A percentile compares a stretch with the other conserved stretches of the same genome.
phyloP scores from a whole-genome alignment of 1,140 invertebrate genomes.

The Leptinotarsa undecemlineata region DNA sequence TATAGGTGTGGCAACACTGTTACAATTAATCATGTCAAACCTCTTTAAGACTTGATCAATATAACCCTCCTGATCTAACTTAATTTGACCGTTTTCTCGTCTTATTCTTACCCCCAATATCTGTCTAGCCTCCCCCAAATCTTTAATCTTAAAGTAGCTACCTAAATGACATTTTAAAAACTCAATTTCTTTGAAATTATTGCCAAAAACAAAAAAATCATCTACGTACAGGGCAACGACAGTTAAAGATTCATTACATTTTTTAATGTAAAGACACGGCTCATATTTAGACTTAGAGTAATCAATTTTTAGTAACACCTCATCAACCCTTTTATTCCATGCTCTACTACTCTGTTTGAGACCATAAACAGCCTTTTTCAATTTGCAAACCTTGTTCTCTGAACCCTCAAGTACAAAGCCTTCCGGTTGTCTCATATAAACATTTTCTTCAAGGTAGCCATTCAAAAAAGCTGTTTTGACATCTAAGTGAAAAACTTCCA shows the following conservation, averaged over 20 bases:
- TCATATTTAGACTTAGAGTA: slow-evolving; percentile 48
- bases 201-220: slow-evolving; percentile 51
- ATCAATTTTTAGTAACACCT: slow-evolving; percentile 43
- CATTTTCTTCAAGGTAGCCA: slow-evolving; percentile 28
- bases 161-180: neutral
- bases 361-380: slow-evolving; percentile 52
- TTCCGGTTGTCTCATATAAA: slow-evolving; percentile 43
- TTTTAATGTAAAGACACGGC: slow-evolving; percentile 37
- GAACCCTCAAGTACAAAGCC: slow-evolving; percentile 21
- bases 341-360: slow-evolving; percentile 35
- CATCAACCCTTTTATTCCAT: slow-evolving; percentile 42
- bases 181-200: slow-evolving; percentile 36
- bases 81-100: slow-evolving; percentile 7
- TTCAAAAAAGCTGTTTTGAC: slow-evolving; percentile 41
- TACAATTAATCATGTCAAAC: slow-evolving; percentile 18
- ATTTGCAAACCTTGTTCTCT: slow-evolving; percentile 45
- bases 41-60: slow-evolving; percentile 23
- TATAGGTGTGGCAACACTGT: slow-evolving; percentile 19
- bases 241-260: slow-evolving; percentile 26
- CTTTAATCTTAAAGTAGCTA: slow-evolving; percentile 43
- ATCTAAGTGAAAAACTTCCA: slow-evolving; percentile 42
- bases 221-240: slow-evolving; percentile 47
- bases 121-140: slow-evolving; percentile 33
- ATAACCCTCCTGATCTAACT: slow-evolving; percentile 31
- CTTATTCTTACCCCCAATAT: slow-evolving; percentile 41